Conservation (phyloP, 2,797 vertebrate genomes). For the Gambusia yucatana region DNA sequence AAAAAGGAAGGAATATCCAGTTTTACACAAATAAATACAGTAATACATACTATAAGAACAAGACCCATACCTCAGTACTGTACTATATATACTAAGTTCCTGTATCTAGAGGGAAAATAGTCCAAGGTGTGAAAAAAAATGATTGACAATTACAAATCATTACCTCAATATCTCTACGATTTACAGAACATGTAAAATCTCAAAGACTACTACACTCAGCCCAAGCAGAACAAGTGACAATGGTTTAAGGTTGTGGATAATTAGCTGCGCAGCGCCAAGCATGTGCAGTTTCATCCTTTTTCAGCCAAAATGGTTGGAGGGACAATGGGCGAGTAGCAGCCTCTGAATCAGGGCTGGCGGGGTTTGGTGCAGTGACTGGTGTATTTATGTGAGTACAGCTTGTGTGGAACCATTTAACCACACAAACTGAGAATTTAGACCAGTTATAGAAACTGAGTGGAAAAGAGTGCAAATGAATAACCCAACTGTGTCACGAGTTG, state of each 20-base stretch:
- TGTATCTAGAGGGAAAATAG: background rate
- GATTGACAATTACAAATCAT: background rate
- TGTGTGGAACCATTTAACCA: background rate
- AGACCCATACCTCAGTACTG: too few species aligned
- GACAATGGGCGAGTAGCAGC: constrained; percentile 29
- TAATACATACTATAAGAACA: too few species aligned
- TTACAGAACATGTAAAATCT: background rate
- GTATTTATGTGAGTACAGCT: constrained; percentile 13
- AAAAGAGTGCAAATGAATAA: background rate
- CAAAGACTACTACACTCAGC: constrained; percentile 2
- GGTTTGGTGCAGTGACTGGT: constrained; percentile 15
- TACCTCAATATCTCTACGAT: background rate
- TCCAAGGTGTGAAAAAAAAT: background rate
- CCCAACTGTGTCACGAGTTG: background rate
- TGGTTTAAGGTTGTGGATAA: constrained; percentile 18
- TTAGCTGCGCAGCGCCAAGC: constrained; percentile 26
- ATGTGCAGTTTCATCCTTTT: background rate
- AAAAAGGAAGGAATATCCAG: too few species aligned
- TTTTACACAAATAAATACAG: too few species aligned
- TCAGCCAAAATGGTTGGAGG: constrained; percentile 18
- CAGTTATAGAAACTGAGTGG: background rate
- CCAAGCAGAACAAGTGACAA: constrained; percentile 11
- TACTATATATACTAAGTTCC: too few species aligned
- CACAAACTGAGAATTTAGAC: background rate
- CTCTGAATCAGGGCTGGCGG: constrained; percentile 26